A percentile compares a stretch with the other conserved stretches of the same genome.
These are phyloP conservation scores for Arnoldichthys spilopterus DNA, from an alignment of 2,797 vertebrate species.

Conservation along the genomic window DNA sequence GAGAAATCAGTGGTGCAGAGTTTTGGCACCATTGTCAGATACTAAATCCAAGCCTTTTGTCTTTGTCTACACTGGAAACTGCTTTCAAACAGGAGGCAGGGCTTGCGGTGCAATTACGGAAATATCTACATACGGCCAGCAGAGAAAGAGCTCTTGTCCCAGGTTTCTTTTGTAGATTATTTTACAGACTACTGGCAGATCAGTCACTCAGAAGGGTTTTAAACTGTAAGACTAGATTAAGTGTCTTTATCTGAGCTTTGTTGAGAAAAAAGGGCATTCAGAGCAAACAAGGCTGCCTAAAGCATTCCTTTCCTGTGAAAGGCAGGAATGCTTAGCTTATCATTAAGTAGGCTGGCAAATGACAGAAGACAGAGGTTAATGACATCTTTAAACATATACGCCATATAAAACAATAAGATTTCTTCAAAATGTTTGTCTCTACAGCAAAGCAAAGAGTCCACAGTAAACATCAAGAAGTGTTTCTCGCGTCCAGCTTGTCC, in stretches of 20 bases:
- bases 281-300: constrained; percentile 15
- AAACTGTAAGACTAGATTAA: constrained; percentile 39
- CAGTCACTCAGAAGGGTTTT: constrained; percentile 25
- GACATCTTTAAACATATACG: background rate
- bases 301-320: constrained; percentile 16
- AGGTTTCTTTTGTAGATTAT: constrained; percentile 66
- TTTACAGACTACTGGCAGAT: constrained; percentile 55
- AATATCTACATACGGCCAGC: constrained; percentile 67
- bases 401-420: constrained; percentile 8
- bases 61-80: constrained; percentile 53
- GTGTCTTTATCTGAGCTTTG: constrained; percentile 31
- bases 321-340: constrained; percentile 8
- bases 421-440: constrained; percentile 62
- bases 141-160: constrained; percentile 61
- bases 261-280: constrained; percentile 21
- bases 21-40: constrained; percentile 62
- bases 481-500: constrained; percentile 92
- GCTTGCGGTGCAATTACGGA: constrained; percentile 66
- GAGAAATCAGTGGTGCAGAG: constrained; percentile 62
- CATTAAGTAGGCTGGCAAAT: background rate
- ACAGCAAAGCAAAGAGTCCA: constrained; percentile 69
- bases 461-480: constrained; percentile 77
- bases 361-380: background rate
- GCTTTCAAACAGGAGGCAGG: constrained; percentile 59
- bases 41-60: constrained; percentile 55